Evolutionary conservation across 2,113 vertebrate species (phyloP).

Genomic region (Origma solitaria): DNA sequence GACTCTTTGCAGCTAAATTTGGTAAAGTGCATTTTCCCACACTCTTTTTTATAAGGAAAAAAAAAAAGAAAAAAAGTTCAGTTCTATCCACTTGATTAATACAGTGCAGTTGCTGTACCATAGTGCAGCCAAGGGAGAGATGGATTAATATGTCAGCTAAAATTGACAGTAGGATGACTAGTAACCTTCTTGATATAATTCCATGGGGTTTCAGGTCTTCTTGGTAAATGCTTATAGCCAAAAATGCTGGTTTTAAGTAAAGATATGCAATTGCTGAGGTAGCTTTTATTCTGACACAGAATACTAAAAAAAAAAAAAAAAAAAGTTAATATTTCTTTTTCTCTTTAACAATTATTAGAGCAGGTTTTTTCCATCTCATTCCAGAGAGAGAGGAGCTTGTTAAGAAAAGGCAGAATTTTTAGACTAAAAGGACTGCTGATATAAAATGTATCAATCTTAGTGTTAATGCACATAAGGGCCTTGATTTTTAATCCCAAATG

Average conservation of each 20-base stretch:
- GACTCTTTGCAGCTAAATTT: background rate
- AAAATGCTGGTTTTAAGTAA: background rate
- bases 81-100: constrained; percentile 49
- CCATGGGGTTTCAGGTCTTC: constrained; percentile 30
- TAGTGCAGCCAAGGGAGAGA: constrained; percentile 47
- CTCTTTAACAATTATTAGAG: background rate
- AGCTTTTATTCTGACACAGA: background rate
- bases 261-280: background rate
- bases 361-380: background rate
- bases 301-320: background rate
- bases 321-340: background rate
- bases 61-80: background rate
- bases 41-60: background rate
- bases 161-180: constrained; percentile 65
- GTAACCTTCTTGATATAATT: constrained; percentile 46
- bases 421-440: background rate
- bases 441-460: background rate
- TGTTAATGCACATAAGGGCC: background rate
- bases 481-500: background rate
- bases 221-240: constrained; percentile 14
- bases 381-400: background rate
- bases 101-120: constrained; percentile 21
- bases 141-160: constrained; percentile 71
- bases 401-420: background rate
- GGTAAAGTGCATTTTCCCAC: constrained; percentile 40